These are phyloP conservation scores for Mimachlamys varia DNA, from an alignment of 2,888 invertebrate species.

Conservation along the genomic window DNA sequence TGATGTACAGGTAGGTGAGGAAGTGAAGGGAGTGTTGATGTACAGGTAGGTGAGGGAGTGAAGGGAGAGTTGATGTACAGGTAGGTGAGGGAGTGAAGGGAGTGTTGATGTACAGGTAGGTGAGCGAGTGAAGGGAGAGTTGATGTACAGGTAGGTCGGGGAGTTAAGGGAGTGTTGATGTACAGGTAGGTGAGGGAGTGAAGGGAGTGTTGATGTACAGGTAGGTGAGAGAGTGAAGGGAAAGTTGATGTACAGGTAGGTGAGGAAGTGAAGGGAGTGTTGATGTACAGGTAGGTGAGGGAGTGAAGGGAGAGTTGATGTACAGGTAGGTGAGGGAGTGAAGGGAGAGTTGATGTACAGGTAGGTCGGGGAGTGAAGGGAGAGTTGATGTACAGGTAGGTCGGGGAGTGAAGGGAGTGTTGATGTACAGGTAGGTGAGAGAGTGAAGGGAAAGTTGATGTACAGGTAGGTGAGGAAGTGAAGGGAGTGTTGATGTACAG, in stretches of 20 bases:
- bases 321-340: constrained; percentile 87
- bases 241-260: constrained; percentile 87
- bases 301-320: neutral
- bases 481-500: constrained; percentile 83
- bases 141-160: constrained; percentile 85
- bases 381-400: constrained; percentile 85
- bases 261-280: neutral
- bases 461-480: constrained; percentile 88
- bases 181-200: constrained; percentile 87
- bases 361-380: constrained; percentile 83
- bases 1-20: constrained; percentile 87
- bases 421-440: too few relatives aligned
- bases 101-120: constrained; percentile 85
- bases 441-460: too few relatives aligned
- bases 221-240: too few relatives aligned
- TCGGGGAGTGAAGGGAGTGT: neutral
- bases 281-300: constrained; percentile 85
- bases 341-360: constrained; percentile 83
- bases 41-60: constrained; percentile 87
- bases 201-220: neutral
- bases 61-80: constrained; percentile 83
- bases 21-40: neutral
- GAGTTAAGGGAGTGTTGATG: neutral
- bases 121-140: neutral
- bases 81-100: constrained; percentile 83